Base-by-base conservation (phyloP, 2,113 vertebrate genomes). In the Channa maculata region DNA sequence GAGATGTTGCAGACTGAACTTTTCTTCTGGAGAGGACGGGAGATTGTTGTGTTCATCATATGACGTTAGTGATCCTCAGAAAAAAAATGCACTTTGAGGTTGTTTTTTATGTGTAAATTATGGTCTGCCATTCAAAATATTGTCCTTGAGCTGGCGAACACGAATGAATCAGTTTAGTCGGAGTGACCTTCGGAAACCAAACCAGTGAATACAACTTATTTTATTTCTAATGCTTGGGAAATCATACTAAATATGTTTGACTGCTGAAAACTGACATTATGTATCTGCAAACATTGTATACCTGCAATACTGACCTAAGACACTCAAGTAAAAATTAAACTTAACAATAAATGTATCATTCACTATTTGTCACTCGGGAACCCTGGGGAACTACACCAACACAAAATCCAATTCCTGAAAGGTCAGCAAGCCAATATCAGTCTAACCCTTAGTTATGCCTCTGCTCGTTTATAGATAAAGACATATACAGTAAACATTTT, bases 111-210 rank as follows among this genome's bases (percentile, higher is more conserved):
- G 24, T 41, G 13, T 49, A n/a, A 44, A 9, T 54, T 72, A 14
- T 6, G 24, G 43, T 76, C 48, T 58, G 53, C 37, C 39, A 54
- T 83, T 79, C 41, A 70, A 74, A 60, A 8, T 38, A 5, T 8
- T 37, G 73, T 60, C 85, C 85, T 84, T 80, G 69, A 73, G 57
- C 60, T 67, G 49, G 65, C 70, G 45, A 34, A 66, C 52, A 54
- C 54, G 75, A 78, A 80, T 66, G n/a, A 86, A 69, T 76, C 34
- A 41, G n/a, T 74, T 74, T 43, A 48, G 34, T 1, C 4, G 46
- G 8, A 12, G 36, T 67, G 10, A 2, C 38, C 57, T 77, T 44
- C 5, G 45, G 8, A 57, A 52, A 75, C 3, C 11, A 13, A 44
- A 65, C 14, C 38, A 46, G 41, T 59, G 41, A 78, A 70, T 44